Evolutionary conservation across 37 sponge, comb jelly and placozoan genomes (phyloP).

Genomic region (Hormiphora californensis): DNA sequence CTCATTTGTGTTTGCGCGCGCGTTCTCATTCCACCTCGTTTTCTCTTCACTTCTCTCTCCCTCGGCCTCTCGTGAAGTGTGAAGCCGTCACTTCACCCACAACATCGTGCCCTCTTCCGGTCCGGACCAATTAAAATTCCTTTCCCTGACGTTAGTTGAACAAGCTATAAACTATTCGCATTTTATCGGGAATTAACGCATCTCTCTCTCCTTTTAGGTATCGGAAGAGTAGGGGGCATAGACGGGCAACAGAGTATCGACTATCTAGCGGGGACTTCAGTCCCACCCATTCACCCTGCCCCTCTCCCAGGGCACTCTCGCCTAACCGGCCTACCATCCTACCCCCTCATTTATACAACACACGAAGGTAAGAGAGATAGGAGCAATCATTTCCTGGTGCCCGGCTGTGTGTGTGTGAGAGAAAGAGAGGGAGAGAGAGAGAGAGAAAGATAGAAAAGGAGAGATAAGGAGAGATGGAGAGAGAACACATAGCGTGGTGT

Average conservation of each 20-base stretch:
- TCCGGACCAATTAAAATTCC: too few species aligned
- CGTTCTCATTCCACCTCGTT: too few species aligned
- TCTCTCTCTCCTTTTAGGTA: constrained; percentile 9
- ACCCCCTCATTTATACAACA: background rate
- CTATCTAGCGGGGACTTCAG: constrained; percentile 39
- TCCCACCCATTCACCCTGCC: constrained; percentile 7
- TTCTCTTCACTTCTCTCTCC: too few species aligned
- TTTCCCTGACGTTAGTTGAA: too few species aligned
- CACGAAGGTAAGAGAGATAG: background rate
- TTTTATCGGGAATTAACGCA: background rate
- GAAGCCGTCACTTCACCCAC: too few species aligned
- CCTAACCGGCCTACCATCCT: constrained; percentile 15
- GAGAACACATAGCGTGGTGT: too few species aligned
- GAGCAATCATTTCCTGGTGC: background rate
- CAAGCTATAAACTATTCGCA: too few species aligned
- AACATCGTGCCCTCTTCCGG: too few species aligned
- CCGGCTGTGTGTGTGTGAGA: background rate
- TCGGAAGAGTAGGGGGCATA: background rate
- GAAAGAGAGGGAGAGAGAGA: background rate
- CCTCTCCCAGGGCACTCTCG: constrained; percentile 34
- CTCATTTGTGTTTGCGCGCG: too few species aligned
- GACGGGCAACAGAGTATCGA: constrained; percentile 10
- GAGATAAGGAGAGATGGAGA: background rate
- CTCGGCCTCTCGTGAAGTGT: too few species aligned
- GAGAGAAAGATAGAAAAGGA: background rate